These are phyloP conservation scores for Procavia capensis DNA, from an alignment of 2,113 vertebrate species.

Conservation along the genomic window DNA sequence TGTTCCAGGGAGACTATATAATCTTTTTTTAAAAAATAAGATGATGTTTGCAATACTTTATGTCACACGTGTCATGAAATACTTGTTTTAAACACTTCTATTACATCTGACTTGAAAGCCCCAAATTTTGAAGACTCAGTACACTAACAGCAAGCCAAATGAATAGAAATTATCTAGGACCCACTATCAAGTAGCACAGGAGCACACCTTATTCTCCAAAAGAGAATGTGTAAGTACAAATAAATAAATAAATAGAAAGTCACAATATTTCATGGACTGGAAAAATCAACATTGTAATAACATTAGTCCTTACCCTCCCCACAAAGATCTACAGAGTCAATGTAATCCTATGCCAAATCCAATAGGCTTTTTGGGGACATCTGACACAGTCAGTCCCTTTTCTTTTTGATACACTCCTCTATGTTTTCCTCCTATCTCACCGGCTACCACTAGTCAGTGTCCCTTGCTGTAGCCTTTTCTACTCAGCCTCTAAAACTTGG, in stretches of 20 bases:
- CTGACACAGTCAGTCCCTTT: not conserved
- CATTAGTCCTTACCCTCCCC: too few species aligned
- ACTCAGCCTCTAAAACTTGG: not conserved
- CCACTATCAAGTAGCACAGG: not conserved
- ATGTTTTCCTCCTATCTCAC: not conserved
- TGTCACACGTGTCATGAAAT: too few species aligned
- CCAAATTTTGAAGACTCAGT: slow-evolving; percentile 11
- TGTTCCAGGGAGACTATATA: too few species aligned
- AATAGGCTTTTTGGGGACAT: not conserved
- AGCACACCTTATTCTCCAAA: not conserved
- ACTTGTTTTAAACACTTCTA: not conserved
- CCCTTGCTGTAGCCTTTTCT: not conserved
- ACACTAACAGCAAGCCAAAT: not conserved
- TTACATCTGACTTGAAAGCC: not conserved
- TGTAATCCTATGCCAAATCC: not conserved
- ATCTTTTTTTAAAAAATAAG: not conserved
- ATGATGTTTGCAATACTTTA: not conserved
- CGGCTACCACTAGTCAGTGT: not conserved
- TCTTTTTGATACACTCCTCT: not conserved
- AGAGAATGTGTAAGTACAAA: not conserved
- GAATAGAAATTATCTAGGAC: not conserved
- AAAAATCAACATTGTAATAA: not conserved
- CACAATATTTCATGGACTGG: not conserved
- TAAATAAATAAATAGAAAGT: not conserved
- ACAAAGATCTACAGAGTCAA: not conserved